Conservation (phyloP, 2,113 vertebrate species). For the Grammomys surdaster region DNA sequence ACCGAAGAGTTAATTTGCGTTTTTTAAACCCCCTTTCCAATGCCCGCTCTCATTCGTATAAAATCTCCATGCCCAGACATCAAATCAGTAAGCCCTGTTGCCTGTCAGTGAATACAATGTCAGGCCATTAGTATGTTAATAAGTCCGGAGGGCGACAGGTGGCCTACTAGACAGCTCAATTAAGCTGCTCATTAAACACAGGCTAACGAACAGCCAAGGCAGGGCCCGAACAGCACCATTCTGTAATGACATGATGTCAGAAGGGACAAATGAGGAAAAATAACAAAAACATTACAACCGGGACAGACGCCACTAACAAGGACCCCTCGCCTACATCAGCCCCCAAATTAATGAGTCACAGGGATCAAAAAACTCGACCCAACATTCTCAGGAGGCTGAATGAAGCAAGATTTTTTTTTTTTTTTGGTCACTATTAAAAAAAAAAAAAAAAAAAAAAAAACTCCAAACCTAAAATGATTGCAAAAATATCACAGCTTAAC, state of each 20-base stretch:
- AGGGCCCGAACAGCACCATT: constrained; percentile 95
- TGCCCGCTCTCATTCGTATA: constrained; percentile 90
- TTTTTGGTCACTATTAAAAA: constrained; percentile 80
- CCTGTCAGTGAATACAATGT: constrained; percentile 99
- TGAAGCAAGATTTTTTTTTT: constrained; percentile 85
- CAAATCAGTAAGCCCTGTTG: constrained; percentile 93
- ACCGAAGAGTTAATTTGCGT: constrained; percentile 92
- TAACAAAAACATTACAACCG: constrained; percentile 94
- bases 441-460: constrained; percentile 61
- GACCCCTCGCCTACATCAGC: constrained; percentile 90
- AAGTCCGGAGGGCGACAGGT: constrained; percentile 99
- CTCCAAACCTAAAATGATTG: constrained; percentile 81
- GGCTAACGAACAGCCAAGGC: constrained; percentile 98
- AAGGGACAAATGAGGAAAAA: constrained; percentile 97
- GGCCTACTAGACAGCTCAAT: constrained; percentile 99
- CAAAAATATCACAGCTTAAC: constrained; percentile 83
- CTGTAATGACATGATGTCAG: constrained; percentile 99
- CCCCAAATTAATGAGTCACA: constrained; percentile 92
- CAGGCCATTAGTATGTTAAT: constrained; percentile 99
- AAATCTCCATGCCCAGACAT: constrained; percentile 93
- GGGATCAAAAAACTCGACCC: constrained; percentile 93
- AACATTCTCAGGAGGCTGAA: constrained; percentile 91
- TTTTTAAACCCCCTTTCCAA: constrained; percentile 90
- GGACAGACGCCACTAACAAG: constrained; percentile 98
- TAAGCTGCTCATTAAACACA: constrained; percentile 99